phyloP scores from a whole-genome alignment of 2,888 invertebrate species.

The Electrophaes corylata region DNA sequence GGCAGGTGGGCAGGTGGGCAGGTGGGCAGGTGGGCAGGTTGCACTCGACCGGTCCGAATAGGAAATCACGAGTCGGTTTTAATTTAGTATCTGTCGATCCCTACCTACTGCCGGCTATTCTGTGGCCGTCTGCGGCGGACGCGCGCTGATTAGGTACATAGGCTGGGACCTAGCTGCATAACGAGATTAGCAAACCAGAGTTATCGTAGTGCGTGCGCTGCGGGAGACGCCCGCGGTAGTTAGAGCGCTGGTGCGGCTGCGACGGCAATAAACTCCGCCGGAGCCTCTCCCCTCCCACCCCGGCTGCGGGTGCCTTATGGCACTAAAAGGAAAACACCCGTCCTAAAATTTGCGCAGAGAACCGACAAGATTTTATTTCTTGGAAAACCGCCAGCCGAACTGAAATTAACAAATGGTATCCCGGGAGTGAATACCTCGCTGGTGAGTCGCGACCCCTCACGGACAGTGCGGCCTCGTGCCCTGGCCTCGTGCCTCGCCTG shows the following conservation, averaged over 20 bases:
- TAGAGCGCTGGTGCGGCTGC: slow-evolving; percentile 1
- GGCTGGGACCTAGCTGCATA: no score
- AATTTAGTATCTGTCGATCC: background rate
- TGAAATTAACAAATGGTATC: slow-evolving; percentile 36
- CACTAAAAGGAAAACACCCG: slow-evolving; percentile 28
- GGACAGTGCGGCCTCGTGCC: background rate
- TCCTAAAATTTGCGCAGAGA: slow-evolving; percentile 28
- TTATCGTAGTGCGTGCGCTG: no score
- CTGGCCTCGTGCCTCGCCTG: background rate
- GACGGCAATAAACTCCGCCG: slow-evolving; percentile 13
- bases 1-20: background rate
- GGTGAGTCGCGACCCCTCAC: background rate
- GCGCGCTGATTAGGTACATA: background rate
- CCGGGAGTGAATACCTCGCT: slow-evolving; percentile 13
- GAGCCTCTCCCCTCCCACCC: slow-evolving; percentile 7
- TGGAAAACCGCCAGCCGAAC: slow-evolving; percentile 34
- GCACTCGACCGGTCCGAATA: slow-evolving; percentile 2
- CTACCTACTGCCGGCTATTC: background rate
- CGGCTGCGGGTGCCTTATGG: background rate
- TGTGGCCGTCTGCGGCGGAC: background rate
- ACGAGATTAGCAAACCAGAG: no score
- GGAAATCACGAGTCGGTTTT: slow-evolving; percentile 5
- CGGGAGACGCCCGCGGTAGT: no score
- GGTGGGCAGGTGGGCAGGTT: background rate
- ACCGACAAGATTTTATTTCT: slow-evolving; percentile 33